Evolutionary conservation across 92 coral and sea anemone genomes (phyloP).

Genomic region (Scolanthus callimorphus): DNA sequence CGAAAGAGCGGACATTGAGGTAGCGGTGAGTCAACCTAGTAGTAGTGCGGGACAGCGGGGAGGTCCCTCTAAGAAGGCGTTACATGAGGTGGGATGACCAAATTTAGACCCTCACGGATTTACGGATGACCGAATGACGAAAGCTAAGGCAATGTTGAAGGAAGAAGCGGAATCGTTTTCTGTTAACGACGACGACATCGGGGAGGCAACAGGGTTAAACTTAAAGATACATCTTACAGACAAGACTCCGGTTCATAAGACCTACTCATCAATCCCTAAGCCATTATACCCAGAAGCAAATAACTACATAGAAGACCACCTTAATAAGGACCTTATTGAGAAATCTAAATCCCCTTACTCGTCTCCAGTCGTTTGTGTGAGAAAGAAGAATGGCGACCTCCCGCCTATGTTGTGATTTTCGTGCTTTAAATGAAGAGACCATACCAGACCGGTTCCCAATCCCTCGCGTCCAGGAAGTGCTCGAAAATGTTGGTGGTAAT

Average conservation of each 20-base stretch:
- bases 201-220: slow-evolving; percentile 8
- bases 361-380: slow-evolving; percentile 28
- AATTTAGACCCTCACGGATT: background rate
- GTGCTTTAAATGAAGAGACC: too few relatives aligned
- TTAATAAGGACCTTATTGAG: slow-evolving; percentile 17
- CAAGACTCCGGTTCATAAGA: slow-evolving; percentile 20
- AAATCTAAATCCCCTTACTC: slow-evolving; percentile 14
- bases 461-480: slow-evolving; percentile 52
- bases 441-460: slow-evolving; percentile 50
- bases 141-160: slow-evolving; percentile 10
- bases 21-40: too few relatives aligned
- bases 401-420: too few relatives aligned
- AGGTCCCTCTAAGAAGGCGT: too few relatives aligned
- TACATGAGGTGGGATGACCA: too few relatives aligned
- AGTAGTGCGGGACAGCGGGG: too few relatives aligned
- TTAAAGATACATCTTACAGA: slow-evolving; percentile 21
- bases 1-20: background rate
- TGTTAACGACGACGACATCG: slow-evolving; percentile 14
- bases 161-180: slow-evolving; percentile 24
- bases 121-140: background rate
- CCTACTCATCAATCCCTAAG: slow-evolving; percentile 16
- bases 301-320: slow-evolving; percentile 12
- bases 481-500: slow-evolving; percentile 67
- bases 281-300: slow-evolving; percentile 19
- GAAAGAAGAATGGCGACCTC: slow-evolving; percentile 11